Evolutionary conservation across 1,140 invertebrate genomes (phyloP).

Genomic region (Ptiloglossa arizonensis): DNA sequence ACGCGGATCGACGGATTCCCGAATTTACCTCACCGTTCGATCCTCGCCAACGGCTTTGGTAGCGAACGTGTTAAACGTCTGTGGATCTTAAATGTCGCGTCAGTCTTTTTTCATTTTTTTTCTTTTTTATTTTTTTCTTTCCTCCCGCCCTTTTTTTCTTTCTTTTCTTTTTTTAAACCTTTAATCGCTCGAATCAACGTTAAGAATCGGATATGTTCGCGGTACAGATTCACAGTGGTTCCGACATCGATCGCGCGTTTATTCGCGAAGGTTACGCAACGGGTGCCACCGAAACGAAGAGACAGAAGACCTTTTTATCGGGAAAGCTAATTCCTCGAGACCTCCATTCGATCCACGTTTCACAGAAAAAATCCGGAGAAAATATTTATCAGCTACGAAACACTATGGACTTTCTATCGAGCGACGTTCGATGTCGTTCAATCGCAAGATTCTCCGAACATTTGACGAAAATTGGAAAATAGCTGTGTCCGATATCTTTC

Average conservation of each 20-base stretch:
- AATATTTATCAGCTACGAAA: background rate
- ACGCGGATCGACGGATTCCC: slow-evolving; percentile 2
- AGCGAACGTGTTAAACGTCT: slow-evolving; percentile 30
- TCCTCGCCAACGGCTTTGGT: background rate
- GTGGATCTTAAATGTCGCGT: slow-evolving; percentile 42
- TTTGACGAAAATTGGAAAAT: no score
- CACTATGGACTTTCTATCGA: background rate
- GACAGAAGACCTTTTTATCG: background rate
- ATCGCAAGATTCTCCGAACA: background rate
- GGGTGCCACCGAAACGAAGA: slow-evolving; percentile 4
- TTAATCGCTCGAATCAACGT: slow-evolving; percentile 54
- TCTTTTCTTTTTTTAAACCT: slow-evolving; percentile 40
- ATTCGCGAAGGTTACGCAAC: background rate
- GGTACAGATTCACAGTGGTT: slow-evolving; percentile 28
- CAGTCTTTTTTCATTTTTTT: slow-evolving; percentile 51
- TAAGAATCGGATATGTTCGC: slow-evolving; percentile 49
- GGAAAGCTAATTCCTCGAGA: background rate
- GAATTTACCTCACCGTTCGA: background rate
- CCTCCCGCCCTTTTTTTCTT: background rate
- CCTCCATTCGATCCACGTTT: background rate
- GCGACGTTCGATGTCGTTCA: no score
- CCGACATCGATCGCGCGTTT: slow-evolving; percentile 16
- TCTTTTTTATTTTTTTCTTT: slow-evolving; percentile 13
- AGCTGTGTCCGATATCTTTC: no score
- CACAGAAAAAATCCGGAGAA: background rate